Conservation (phyloP, 1,140 invertebrate species). For the Limonius californicus region DNA sequence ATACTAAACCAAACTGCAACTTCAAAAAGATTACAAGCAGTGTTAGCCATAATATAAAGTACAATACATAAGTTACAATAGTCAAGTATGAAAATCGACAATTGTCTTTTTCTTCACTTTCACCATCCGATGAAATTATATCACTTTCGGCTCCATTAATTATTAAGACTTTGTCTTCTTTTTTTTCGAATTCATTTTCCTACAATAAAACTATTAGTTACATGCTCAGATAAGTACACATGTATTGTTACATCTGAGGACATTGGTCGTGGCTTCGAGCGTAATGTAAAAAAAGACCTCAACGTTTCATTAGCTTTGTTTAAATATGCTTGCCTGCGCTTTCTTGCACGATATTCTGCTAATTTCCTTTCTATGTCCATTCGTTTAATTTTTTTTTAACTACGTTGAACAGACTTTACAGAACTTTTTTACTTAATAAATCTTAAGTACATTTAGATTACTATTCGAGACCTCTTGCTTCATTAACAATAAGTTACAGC, state of each 20-base stretch:
- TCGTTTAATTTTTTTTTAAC: background rate
- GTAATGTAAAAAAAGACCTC: conserved; percentile 20
- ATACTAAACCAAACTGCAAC: conserved; percentile 87
- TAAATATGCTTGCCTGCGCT: conserved; percentile 40
- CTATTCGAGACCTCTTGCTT: too few species aligned
- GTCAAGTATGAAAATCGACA: conserved; percentile 23
- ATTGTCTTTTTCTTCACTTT: conserved; percentile 19
- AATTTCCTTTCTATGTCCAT: conserved; percentile 41
- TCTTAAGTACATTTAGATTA: too few species aligned
- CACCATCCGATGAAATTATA: background rate
- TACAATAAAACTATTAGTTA: conserved; percentile 10
- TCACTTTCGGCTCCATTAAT: conserved; percentile 22
- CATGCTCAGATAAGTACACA: conserved; percentile 16
- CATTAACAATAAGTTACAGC: too few species aligned
- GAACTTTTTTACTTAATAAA: too few species aligned
- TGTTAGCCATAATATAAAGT: conserved; percentile 61
- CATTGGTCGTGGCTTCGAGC: background rate
- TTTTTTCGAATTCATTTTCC: background rate
- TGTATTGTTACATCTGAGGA: background rate
- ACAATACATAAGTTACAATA: conserved; percentile 44
- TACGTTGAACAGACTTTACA: too few species aligned
- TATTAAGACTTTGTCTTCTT: conserved; percentile 16
- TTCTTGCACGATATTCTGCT: conserved; percentile 45
- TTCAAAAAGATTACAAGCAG: conserved; percentile 67
- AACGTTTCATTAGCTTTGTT: conserved; percentile 36